phyloP scores from a whole-genome alignment of 2,113 vertebrate species.

The Thymallus thymallus region DNA sequence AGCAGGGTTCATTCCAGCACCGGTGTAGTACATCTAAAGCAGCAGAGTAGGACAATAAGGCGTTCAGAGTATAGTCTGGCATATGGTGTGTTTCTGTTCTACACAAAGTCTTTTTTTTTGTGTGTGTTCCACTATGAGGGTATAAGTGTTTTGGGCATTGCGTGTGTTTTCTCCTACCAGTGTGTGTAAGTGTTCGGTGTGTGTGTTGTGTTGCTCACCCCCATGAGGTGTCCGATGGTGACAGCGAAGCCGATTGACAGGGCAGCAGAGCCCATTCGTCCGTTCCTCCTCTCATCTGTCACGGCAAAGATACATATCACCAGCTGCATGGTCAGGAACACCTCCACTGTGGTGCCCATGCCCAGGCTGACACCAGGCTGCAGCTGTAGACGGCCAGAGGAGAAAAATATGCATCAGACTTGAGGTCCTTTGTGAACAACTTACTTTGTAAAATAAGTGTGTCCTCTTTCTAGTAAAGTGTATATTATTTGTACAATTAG shows the following conservation, averaged over 20 bases:
- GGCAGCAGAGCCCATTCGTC: slow-evolving; percentile 82
- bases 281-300: slow-evolving; percentile 87
- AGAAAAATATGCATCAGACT: slow-evolving; percentile 3
- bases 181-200: neutral
- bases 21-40: slow-evolving; percentile 92
- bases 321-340: slow-evolving; percentile 89
- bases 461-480: no score
- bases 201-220: slow-evolving; percentile 74
- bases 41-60: slow-evolving; percentile 8
- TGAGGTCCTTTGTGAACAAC: neutral
- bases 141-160: neutral
- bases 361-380: slow-evolving; percentile 87
- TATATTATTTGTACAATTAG: no score
- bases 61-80: neutral
- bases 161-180: neutral
- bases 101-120: neutral
- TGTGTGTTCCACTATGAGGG: neutral
- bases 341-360: slow-evolving; percentile 89
- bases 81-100: neutral
- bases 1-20: slow-evolving; percentile 92
- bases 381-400: slow-evolving; percentile 67
- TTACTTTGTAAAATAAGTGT: neutral
- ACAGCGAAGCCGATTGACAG: slow-evolving; percentile 91
- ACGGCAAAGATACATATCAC: slow-evolving; percentile 88
- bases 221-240: slow-evolving; percentile 88